Percentiles rank a stretch among this genome's conserved stretches.
Evolutionary conservation across 2,113 vertebrate genomes (phyloP).

Genomic region (Rostratula benghalensis): DNA sequence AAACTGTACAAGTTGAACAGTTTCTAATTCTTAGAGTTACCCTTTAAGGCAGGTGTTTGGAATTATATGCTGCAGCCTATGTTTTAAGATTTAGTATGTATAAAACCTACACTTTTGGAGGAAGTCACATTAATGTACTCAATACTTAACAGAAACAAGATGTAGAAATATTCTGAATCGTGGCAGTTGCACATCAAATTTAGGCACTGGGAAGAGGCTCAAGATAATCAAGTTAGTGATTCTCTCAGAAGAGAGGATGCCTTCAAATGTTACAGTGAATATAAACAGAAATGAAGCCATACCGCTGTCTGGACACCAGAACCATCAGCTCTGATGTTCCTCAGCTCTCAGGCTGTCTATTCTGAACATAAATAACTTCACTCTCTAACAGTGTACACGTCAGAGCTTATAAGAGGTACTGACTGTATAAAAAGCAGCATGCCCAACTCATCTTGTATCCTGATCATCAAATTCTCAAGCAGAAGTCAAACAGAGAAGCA

Average conservation of each 20-base stretch:
- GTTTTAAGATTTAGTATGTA: neutral
- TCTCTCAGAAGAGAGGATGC: neutral
- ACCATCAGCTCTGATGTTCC: constrained; percentile 31
- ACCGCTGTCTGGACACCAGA: neutral
- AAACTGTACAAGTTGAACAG: neutral
- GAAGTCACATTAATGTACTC: neutral
- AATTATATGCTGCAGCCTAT: neutral
- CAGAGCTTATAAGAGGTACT: neutral
- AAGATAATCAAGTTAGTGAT: neutral
- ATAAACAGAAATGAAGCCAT: constrained; percentile 16
- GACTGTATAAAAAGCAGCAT: neutral
- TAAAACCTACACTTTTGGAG: neutral
- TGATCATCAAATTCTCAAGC: constrained; percentile 14
- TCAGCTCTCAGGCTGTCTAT: constrained; percentile 8
- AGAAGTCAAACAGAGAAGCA: neutral
- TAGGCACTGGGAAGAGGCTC: neutral
- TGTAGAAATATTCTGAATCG: neutral
- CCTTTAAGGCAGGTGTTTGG: neutral
- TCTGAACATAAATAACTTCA: neutral
- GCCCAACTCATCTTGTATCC: neutral
- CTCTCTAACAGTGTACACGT: neutral
- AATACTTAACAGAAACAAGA: neutral
- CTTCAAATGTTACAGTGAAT: neutral
- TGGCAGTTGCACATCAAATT: neutral
- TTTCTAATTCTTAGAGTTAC: neutral